Percentiles rank a stretch among this genome's conserved stretches.
These are phyloP conservation scores for Escarpia spicata DNA, from an alignment of 2,888 invertebrate species.

Conservation along the genomic window DNA sequence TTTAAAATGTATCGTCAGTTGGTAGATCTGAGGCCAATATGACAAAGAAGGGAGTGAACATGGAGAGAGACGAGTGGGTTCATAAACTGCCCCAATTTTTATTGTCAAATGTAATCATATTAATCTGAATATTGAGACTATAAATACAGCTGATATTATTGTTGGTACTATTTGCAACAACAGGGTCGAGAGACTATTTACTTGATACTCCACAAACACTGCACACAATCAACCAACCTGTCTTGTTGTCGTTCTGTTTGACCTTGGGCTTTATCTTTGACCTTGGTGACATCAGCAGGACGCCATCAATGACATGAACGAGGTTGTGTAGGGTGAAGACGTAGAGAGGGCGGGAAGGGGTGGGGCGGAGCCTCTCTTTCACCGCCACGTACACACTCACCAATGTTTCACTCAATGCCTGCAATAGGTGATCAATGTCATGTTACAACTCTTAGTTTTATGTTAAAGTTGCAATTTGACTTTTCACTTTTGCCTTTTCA, in stretches of 20 bases:
- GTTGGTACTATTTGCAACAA: too few relatives aligned
- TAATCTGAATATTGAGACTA: too few relatives aligned
- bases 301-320: conserved; percentile 56
- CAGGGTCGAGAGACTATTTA: too few relatives aligned
- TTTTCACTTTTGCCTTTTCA: neutral
- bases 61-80: too few relatives aligned
- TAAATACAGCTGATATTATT: too few relatives aligned
- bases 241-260: neutral
- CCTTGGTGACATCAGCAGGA: conserved; percentile 59
- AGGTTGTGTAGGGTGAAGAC: conserved; percentile 61
- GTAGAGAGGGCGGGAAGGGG: conserved; percentile 59
- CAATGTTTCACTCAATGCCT: conserved; percentile 30
- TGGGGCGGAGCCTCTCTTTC: conserved; percentile 55
- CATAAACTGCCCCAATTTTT: too few relatives aligned
- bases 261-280: conserved; percentile 33
- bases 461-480: neutral
- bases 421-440: neutral
- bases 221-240: neutral
- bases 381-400: conserved; percentile 56
- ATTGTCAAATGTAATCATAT: too few relatives aligned
- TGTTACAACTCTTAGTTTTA: neutral
- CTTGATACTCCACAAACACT: too few relatives aligned
- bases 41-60: too few relatives aligned
- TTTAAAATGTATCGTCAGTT: too few relatives aligned
- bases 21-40: too few relatives aligned